A percentile compares a stretch with the other conserved stretches of the same genome.
Evolutionary conservation across 2,113 vertebrate genomes (phyloP).

Genomic region (Notechis scutatus): DNA sequence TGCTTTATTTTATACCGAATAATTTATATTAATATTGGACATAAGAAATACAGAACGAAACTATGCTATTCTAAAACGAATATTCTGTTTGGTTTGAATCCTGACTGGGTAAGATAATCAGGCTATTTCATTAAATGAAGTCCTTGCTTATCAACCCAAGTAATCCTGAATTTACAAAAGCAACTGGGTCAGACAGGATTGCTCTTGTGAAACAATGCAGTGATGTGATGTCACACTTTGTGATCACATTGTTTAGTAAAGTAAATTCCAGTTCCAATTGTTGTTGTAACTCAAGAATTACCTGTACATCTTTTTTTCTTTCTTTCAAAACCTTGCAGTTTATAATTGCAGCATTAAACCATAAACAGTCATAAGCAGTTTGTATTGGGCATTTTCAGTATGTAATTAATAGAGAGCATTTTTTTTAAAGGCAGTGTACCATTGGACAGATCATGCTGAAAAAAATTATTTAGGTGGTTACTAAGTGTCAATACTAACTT

Average conservation of each 20-base stretch:
- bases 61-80: not conserved
- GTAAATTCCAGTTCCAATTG: not conserved
- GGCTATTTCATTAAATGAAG: fast-evolving
- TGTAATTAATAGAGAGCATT: not conserved
- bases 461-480: not conserved
- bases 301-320: not conserved
- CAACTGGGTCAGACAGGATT: not conserved
- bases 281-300: not conserved
- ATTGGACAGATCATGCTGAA: not conserved
- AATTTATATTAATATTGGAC: not conserved
- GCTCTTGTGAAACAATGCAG: not conserved
- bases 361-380: not conserved
- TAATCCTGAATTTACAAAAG: not conserved
- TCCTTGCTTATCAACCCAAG: not conserved
- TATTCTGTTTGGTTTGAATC: not conserved
- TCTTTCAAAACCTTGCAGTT: not conserved
- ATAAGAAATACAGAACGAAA: not conserved
- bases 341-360: not conserved
- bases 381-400: not conserved
- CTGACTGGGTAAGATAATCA: not conserved
- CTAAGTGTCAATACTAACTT: not conserved
- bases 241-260: not conserved
- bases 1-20: constrained; percentile 28
- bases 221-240: not conserved
- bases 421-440: not conserved